Percentiles rank a stretch among this genome's conserved stretches.
Evolutionary conservation across 2,888 invertebrate genomes (phyloP).

Genomic region (Erannis defoliaria): DNA sequence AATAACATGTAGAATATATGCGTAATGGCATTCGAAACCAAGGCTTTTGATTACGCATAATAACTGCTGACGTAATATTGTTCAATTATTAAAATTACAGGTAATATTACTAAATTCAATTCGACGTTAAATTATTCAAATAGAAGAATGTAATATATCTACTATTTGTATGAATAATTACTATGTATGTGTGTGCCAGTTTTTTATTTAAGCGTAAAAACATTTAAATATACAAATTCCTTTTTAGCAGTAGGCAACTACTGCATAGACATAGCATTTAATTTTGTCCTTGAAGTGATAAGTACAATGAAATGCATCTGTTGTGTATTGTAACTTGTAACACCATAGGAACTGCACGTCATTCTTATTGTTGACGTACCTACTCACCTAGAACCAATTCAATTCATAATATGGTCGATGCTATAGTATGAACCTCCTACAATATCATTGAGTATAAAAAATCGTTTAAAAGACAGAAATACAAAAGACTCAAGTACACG

Average conservation of each 20-base stretch:
- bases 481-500: background rate
- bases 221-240: no score
- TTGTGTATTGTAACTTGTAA: conserved; percentile 8
- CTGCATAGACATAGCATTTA: background rate
- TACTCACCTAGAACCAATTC: conserved; percentile 7
- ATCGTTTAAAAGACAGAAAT: background rate
- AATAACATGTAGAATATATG: background rate
- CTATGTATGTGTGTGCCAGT: no score
- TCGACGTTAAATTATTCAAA: background rate
- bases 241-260: no score
- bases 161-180: no score
- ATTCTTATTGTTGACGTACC: conserved; percentile 21
- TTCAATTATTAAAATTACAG: conserved; percentile 6
- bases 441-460: background rate
- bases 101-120: background rate
- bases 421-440: no score
- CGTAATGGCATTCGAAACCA: conserved; percentile 2
- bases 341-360: conserved; percentile 25
- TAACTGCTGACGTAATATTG: background rate
- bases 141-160: no score
- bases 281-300: conserved; percentile 34
- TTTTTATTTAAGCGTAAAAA: no score
- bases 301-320: conserved; percentile 39
- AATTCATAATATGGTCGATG: background rate
- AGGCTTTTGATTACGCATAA: background rate